Evolutionary conservation across 2,888 invertebrate genomes (phyloP).

Genomic region (Ditula angustiorana): DNA sequence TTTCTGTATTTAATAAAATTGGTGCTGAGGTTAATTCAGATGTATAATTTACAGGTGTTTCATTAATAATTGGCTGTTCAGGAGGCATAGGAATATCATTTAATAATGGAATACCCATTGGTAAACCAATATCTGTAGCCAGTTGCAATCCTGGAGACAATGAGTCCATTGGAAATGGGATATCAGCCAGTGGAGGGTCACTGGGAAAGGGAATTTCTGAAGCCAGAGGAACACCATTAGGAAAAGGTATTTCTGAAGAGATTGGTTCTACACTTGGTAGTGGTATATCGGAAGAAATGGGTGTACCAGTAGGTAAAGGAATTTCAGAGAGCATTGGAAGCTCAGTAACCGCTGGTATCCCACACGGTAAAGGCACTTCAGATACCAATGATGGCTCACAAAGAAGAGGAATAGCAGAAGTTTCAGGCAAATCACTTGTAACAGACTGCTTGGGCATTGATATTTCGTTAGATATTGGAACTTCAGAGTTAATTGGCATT

Average conservation of each 20-base stretch:
- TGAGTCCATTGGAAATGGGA: slow-evolving; percentile 8
- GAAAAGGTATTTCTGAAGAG: slow-evolving; percentile 20
- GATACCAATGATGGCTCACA: slow-evolving; percentile 2
- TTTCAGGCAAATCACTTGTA: slow-evolving; percentile 8
- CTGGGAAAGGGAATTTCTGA: slow-evolving; percentile 32
- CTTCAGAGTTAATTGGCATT: slow-evolving; percentile 13
- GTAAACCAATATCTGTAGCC: background rate
- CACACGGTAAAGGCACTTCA: slow-evolving; percentile 12
- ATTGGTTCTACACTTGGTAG: background rate
- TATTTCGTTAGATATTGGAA: slow-evolving; percentile 17
- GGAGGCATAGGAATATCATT: slow-evolving; percentile 36
- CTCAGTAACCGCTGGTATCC: background rate
- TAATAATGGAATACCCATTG: slow-evolving; percentile 18
- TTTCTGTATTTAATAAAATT: slow-evolving; percentile 23
- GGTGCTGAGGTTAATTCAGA: slow-evolving; percentile 31
- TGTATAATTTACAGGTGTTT: slow-evolving; percentile 17
- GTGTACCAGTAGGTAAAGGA: slow-evolving; percentile 1
- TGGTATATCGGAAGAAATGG: background rate
- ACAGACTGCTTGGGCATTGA: background rate
- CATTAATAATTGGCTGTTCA: slow-evolving; percentile 1
- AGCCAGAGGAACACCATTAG: slow-evolving; percentile 10
- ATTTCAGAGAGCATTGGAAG: slow-evolving; percentile 1
- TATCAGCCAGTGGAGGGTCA: slow-evolving; percentile 1
- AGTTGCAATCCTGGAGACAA: slow-evolving; percentile 2
- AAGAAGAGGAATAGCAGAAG: slow-evolving; percentile 24